phyloP scores from a whole-genome alignment of 2,888 invertebrate species.

The Artemia sinica region DNA sequence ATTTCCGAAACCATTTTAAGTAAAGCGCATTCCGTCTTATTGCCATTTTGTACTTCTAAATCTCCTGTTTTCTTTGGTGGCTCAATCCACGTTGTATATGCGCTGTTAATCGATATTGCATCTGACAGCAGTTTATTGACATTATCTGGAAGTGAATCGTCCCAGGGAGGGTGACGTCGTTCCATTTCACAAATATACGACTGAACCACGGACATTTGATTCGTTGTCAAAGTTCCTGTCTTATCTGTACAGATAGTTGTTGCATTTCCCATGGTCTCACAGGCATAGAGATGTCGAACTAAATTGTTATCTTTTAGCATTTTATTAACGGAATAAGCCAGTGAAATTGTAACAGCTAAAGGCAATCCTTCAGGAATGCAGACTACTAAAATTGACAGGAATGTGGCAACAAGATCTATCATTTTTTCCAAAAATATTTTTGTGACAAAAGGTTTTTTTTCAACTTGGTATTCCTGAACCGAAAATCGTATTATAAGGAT shows the following conservation, averaged over 20 bases:
- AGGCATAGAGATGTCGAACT: constrained; percentile 45
- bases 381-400: constrained; percentile 36
- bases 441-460: too few species aligned
- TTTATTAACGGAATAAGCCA: constrained; percentile 44
- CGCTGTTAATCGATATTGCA: constrained; percentile 41
- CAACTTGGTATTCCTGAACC: too few species aligned
- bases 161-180: too few species aligned
- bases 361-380: constrained; percentile 46
- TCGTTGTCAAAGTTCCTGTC: constrained; percentile 29
- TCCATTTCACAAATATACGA: constrained; percentile 35
- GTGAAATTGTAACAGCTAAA: constrained; percentile 42
- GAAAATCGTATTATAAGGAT: too few species aligned
- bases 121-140: constrained; percentile 36
- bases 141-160: constrained; percentile 30
- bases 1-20: too few species aligned
- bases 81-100: constrained; percentile 41
- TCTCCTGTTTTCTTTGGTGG: constrained; percentile 27
- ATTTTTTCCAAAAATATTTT: too few species aligned
- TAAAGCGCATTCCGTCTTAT: too few species aligned
- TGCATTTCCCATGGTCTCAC: constrained; percentile 48
- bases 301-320: constrained; percentile 46
- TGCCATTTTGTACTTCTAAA: background rate
- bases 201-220: constrained; percentile 44
- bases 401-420: too few species aligned
- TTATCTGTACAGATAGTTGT: constrained; percentile 31